These are phyloP conservation scores for Platynereis dumerilii DNA, from an alignment of 2,888 invertebrate genomes.

Conservation along the genomic window DNA sequence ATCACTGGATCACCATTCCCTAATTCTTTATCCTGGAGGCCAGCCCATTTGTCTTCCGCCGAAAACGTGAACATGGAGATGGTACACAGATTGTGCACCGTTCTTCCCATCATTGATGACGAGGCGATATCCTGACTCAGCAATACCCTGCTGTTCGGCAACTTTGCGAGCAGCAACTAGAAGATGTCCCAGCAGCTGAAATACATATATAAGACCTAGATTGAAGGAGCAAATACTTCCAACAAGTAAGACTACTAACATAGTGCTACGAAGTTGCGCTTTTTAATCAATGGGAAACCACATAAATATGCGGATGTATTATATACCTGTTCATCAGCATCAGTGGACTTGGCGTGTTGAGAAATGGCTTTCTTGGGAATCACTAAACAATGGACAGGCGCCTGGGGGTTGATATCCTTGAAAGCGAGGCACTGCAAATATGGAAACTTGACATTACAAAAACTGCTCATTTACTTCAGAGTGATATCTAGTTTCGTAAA, in stretches of 20 bases:
- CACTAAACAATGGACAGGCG: slow-evolving; percentile 92
- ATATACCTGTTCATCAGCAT: slow-evolving; percentile 74
- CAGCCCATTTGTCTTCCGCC: slow-evolving; percentile 92
- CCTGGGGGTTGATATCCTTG: slow-evolving; percentile 89
- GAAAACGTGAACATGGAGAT: slow-evolving; percentile 91
- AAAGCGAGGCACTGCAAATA: slow-evolving; percentile 85
- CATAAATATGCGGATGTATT: not conserved
- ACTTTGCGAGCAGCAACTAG: slow-evolving; percentile 82
- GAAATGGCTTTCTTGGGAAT: slow-evolving; percentile 89
- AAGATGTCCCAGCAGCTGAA: slow-evolving; percentile 80
- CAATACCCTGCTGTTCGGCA: slow-evolving; percentile 74
- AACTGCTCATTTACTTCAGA: not conserved
- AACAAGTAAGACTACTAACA: not conserved
- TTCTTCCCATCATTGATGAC: slow-evolving; percentile 91
- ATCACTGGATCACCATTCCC: too few relatives aligned
- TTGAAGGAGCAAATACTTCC: not conserved
- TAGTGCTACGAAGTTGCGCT: not conserved
- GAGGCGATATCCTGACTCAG: slow-evolving; percentile 83
- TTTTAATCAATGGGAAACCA: not conserved
- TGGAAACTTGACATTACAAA: slow-evolving; percentile 8
- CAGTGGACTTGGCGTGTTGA: slow-evolving; percentile 79
- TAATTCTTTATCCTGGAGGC: slow-evolving; percentile 81
- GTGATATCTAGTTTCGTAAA: not conserved
- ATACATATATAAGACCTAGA: slow-evolving; percentile 27
- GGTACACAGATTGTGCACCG: slow-evolving; percentile 93